Conservation (phyloP, 2,888 invertebrate species). For the Coleophora flavipennella region DNA sequence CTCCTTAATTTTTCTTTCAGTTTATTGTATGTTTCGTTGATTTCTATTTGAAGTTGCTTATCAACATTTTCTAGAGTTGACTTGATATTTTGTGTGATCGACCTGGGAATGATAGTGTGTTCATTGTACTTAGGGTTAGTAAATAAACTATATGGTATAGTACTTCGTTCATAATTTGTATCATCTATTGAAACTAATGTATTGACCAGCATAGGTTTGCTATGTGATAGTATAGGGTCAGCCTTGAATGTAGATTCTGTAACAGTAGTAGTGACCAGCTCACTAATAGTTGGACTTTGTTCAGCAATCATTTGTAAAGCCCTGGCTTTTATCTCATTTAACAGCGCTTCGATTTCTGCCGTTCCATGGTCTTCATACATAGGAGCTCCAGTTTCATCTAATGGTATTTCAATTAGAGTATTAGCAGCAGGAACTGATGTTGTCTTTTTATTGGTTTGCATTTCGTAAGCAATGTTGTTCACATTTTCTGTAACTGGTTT, state of each 20-base stretch:
- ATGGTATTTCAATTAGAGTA: constrained; percentile 1
- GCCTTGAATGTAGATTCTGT: constrained; percentile 30
- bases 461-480: too few relatives aligned
- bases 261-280: constrained; percentile 29
- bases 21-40: constrained; percentile 26
- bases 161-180: neutral
- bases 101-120: constrained; percentile 20
- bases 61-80: constrained; percentile 30
- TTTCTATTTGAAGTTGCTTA: constrained; percentile 26
- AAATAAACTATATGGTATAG: too few relatives aligned
- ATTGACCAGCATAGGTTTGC: constrained; percentile 10
- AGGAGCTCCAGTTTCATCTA: neutral
- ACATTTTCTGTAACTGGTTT: too few relatives aligned
- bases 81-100: constrained; percentile 22
- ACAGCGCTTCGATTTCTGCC: constrained; percentile 35
- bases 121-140: neutral
- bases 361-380: constrained; percentile 19
- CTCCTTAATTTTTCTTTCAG: constrained; percentile 30
- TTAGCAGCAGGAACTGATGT: too few relatives aligned
- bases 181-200: constrained; percentile 16
- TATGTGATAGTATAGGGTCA: constrained; percentile 17
- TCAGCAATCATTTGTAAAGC: constrained; percentile 25
- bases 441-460: too few relatives aligned
- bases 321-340: constrained; percentile 38
- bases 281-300: constrained; percentile 25